Conservation (phyloP, 1,140 invertebrate genomes). For the Anoplolepis gracilipes region DNA sequence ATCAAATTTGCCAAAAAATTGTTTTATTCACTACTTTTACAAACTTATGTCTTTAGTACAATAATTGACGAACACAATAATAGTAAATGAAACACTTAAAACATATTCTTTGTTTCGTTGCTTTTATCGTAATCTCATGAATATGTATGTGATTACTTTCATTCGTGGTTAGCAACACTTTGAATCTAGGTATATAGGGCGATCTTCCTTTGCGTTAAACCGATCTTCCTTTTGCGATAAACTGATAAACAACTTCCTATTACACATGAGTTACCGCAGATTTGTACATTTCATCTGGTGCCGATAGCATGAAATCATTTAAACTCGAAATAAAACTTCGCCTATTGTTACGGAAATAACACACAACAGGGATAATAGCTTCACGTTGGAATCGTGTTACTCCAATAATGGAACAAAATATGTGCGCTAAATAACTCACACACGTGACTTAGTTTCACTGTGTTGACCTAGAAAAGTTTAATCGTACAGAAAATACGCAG, state of each 20-base stretch:
- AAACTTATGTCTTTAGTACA: not conserved
- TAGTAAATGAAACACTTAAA: slow-evolving; percentile 43
- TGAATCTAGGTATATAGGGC: slow-evolving; percentile 61
- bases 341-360: not conserved
- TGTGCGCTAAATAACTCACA: slow-evolving; percentile 34
- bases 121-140: slow-evolving; percentile 67
- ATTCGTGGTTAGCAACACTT: slow-evolving; percentile 30
- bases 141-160: slow-evolving; percentile 67
- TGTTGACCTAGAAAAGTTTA: slow-evolving; percentile 41
- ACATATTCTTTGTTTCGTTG: slow-evolving; percentile 20
- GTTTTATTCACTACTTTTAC: slow-evolving; percentile 5
- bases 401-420: slow-evolving; percentile 28
- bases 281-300: not conserved
- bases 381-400: not conserved
- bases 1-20: not conserved
- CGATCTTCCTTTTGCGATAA: slow-evolving; percentile 59
- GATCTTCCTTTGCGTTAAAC: slow-evolving; percentile 64
- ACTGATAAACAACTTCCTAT: slow-evolving; percentile 50
- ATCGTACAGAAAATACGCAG: not conserved
- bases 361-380: not conserved
- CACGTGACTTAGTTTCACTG: slow-evolving; percentile 34
- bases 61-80: not conserved
- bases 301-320: not conserved
- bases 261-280: slow-evolving; percentile 33
- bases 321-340: not conserved